Evolutionary conservation across 2,797 vertebrate genomes (phyloP).

Genomic region (Coregonus suidteri): DNA sequence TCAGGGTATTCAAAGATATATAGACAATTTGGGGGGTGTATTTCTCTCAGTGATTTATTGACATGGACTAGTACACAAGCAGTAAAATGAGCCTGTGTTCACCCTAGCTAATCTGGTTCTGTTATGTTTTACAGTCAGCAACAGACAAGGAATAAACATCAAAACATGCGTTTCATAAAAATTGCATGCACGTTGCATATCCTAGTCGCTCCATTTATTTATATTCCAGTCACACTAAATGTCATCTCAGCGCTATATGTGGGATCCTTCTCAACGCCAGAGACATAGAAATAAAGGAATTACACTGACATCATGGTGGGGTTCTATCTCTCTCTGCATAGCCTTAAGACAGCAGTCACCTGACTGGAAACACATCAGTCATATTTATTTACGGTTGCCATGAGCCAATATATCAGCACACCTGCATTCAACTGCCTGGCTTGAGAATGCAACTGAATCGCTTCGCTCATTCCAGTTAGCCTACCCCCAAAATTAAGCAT

Average conservation of each 20-base stretch:
- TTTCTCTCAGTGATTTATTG: slow-evolving; percentile 3
- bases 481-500: not conserved
- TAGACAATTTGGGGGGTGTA: not conserved
- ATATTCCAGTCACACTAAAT: not conserved
- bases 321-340: not conserved
- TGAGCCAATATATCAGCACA: slow-evolving; percentile 22
- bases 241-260: slow-evolving; percentile 5
- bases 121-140: slow-evolving; percentile 32
- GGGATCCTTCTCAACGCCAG: slow-evolving; percentile 3
- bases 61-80: not conserved
- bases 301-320: slow-evolving; percentile 10
- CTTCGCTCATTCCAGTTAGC: not conserved
- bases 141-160: slow-evolving; percentile 38
- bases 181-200: no score
- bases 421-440: slow-evolving; percentile 4
- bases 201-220: not conserved
- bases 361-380: slow-evolving; percentile 35
- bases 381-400: slow-evolving; percentile 36
- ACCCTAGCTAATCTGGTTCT: slow-evolving; percentile 20
- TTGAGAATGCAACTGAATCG: slow-evolving; percentile 1
- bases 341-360: slow-evolving; percentile 34
- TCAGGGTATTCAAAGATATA: not conserved
- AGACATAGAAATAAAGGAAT: slow-evolving; percentile 3
- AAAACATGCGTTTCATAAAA: slow-evolving; percentile 45
- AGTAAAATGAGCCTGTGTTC: not conserved